These are phyloP conservation scores for Horisme vitalbata DNA, from an alignment of 2,888 invertebrate genomes.

Conservation along the genomic window DNA sequence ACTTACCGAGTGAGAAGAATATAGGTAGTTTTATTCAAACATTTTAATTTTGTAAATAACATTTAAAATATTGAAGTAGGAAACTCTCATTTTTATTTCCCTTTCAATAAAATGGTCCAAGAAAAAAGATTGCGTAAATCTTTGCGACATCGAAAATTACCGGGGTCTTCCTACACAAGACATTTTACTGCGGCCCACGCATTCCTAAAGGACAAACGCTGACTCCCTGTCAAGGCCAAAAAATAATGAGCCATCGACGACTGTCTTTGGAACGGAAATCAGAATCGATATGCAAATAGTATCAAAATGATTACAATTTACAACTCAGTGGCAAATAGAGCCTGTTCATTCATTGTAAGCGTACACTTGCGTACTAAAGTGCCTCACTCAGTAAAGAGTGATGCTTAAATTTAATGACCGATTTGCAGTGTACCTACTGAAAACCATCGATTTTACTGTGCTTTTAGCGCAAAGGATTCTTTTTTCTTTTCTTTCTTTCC, in stretches of 20 bases:
- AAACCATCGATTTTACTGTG: too few relatives aligned
- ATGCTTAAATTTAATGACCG: constrained; percentile 1
- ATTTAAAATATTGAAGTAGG: too few relatives aligned
- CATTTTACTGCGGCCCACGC: constrained; percentile 57
- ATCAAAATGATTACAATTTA: constrained; percentile 56
- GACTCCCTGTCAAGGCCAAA: constrained; percentile 63
- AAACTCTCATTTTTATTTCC: too few relatives aligned
- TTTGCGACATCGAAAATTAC: constrained; percentile 52
- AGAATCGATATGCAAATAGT: constrained; percentile 73
- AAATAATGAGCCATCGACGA: constrained; percentile 58
- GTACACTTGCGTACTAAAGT: constrained; percentile 52
- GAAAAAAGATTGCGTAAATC: constrained; percentile 28
- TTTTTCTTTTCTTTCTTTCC: too few relatives aligned
- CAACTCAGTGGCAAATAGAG: constrained; percentile 50
- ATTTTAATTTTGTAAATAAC: too few relatives aligned
- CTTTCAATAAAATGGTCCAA: neutral
- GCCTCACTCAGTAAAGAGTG: constrained; percentile 8
- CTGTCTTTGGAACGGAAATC: constrained; percentile 68
- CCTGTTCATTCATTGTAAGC: constrained; percentile 73
- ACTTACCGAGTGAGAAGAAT: too few relatives aligned
- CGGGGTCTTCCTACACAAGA: constrained; percentile 43
- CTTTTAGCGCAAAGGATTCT: too few relatives aligned
- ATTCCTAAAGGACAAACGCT: constrained; percentile 43
- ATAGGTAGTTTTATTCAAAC: too few relatives aligned
- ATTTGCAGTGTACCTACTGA: too few relatives aligned